Conservation (phyloP, 2,797 vertebrate genomes). For the Neostethus bicornis region DNA sequence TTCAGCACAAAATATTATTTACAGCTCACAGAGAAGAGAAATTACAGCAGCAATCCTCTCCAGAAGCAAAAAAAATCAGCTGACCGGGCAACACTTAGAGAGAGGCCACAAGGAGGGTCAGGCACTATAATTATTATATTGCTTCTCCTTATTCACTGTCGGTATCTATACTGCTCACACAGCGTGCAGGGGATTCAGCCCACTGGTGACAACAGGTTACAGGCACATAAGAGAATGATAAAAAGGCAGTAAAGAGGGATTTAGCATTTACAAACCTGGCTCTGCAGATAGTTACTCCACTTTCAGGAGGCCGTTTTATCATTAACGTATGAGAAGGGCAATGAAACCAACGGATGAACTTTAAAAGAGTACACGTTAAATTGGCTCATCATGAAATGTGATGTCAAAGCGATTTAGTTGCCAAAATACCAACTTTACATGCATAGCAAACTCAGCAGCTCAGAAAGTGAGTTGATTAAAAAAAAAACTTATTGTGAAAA, state of each 20-base stretch:
- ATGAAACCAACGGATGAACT: constrained; percentile 39
- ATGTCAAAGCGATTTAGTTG: constrained; percentile 33
- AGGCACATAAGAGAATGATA: constrained; percentile 57
- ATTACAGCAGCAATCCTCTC: constrained; percentile 70
- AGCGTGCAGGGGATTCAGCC: constrained; percentile 54
- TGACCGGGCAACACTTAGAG: constrained; percentile 74
- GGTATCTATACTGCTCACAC: constrained; percentile 74
- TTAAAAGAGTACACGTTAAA: constrained; percentile 47
- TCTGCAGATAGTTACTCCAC: constrained; percentile 34
- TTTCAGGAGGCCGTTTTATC: constrained; percentile 32
- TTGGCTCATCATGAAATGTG: constrained; percentile 39
- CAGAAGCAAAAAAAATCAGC: constrained; percentile 69
- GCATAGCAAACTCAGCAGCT: constrained; percentile 9
- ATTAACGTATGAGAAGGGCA: constrained; percentile 39
- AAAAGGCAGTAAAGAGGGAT: constrained; percentile 56
- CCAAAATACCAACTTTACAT: constrained; percentile 22
- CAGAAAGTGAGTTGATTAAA: neutral
- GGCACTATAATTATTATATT: constrained; percentile 78
- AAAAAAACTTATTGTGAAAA: neutral
- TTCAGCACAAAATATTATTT: constrained; percentile 77
- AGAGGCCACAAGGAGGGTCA: constrained; percentile 62
- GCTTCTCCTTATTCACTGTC: constrained; percentile 69
- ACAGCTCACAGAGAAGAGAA: constrained; percentile 68
- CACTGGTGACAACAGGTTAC: constrained; percentile 74
- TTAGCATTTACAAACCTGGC: constrained; percentile 50